These are phyloP conservation scores for Amazona guildingii DNA, from an alignment of 2,113 vertebrate genomes.

Conservation along the genomic window DNA sequence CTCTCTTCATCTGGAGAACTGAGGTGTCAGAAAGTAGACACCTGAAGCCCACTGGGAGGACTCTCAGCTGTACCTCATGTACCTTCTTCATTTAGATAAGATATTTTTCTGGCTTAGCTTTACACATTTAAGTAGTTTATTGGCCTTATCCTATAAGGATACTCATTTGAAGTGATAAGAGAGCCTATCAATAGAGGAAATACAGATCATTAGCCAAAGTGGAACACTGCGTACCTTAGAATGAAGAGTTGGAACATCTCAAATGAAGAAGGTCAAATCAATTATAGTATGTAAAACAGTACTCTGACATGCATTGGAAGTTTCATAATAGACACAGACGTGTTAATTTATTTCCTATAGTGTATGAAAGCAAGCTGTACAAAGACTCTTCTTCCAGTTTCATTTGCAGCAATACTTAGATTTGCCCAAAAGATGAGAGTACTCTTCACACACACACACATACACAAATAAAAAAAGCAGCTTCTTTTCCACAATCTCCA, in stretches of 20 bases:
- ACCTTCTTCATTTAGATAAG: constrained; percentile 31
- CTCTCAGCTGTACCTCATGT: background rate
- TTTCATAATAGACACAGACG: background rate
- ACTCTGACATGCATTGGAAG: background rate
- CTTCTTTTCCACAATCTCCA: background rate
- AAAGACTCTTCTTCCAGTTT: background rate
- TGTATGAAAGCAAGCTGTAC: background rate
- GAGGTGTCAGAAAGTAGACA: background rate
- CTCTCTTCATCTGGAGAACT: background rate
- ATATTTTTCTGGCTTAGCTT: background rate
- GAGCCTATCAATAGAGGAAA: constrained; percentile 27
- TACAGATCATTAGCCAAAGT: background rate
- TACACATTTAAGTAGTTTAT: constrained; percentile 1
- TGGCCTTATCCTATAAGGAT: background rate
- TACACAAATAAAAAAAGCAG: background rate
- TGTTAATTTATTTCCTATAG: background rate
- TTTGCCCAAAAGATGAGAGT: background rate
- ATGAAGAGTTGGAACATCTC: background rate
- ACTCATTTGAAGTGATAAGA: constrained; percentile 14
- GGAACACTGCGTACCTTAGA: background rate
- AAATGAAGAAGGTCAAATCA: background rate
- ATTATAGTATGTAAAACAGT: background rate
- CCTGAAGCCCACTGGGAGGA: background rate
- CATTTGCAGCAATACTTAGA: background rate
- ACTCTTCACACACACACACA: background rate